These are phyloP conservation scores for Dichetophora obliterata DNA, from an alignment of 2,888 invertebrate genomes.

Conservation along the genomic window DNA sequence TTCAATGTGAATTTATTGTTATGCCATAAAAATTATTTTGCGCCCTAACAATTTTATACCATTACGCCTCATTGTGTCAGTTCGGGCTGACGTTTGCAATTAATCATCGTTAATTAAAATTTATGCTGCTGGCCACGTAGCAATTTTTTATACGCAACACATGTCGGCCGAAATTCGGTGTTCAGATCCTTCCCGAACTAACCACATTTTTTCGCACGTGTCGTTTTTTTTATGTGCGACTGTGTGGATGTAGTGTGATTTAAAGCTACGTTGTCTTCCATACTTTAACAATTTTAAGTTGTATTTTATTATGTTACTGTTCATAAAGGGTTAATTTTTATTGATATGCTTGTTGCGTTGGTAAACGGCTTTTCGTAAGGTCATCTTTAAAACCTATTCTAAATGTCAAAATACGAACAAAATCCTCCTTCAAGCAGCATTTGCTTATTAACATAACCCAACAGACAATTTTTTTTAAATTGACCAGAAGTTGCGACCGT, in stretches of 20 bases:
- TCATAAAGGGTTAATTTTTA: too few species aligned
- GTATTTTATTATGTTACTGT: too few species aligned
- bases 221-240: not conserved
- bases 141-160: conserved; percentile 18
- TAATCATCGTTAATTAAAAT: conserved; percentile 61
- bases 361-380: too few species aligned
- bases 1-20: too few species aligned
- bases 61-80: conserved; percentile 19
- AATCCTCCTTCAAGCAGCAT: too few species aligned
- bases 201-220: conserved; percentile 32
- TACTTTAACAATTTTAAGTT: too few species aligned
- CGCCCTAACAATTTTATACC: not conserved
- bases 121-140: conserved; percentile 49
- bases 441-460: not conserved
- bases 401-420: too few species aligned
- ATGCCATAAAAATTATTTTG: too few species aligned
- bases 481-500: not conserved
- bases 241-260: not conserved
- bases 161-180: conserved; percentile 3
- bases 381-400: too few species aligned
- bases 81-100: conserved; percentile 56
- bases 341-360: too few species aligned
- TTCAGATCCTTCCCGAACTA: not conserved
- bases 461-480: not conserved
- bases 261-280: too few species aligned